Evolutionary conservation across 2,888 invertebrate genomes (phyloP).

Genomic region (Papilio demoleus): DNA sequence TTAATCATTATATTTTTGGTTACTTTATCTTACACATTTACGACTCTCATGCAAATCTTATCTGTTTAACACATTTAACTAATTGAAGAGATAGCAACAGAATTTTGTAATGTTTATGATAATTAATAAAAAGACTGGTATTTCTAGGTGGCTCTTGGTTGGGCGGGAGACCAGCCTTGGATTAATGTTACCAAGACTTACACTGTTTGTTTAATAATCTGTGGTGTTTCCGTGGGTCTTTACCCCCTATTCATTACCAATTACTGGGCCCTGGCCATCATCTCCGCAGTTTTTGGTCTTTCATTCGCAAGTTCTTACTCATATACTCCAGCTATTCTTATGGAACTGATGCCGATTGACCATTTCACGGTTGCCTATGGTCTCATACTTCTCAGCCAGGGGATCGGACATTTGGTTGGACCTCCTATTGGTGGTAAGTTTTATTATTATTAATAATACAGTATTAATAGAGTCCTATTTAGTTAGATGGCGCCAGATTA

Average conservation of each 20-base stretch:
- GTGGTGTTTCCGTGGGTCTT: conserved; percentile 84
- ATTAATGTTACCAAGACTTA: conserved; percentile 93
- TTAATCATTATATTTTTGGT: background rate
- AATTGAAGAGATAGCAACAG: background rate
- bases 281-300: conserved; percentile 90
- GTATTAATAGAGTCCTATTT: background rate
- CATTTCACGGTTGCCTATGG: conserved; percentile 97
- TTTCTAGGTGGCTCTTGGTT: conserved; percentile 89
- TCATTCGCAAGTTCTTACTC: conserved; percentile 96
- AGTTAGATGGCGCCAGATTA: background rate
- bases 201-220: conserved; percentile 88
- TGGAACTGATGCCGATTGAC: conserved; percentile 94
- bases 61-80: background rate
- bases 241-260: conserved; percentile 83
- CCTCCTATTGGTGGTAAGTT: conserved; percentile 93
- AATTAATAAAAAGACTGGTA: no score
- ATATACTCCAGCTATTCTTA: conserved; percentile 94
- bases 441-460: background rate
- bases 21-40: no score
- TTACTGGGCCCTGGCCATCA: conserved; percentile 74
- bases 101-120: no score
- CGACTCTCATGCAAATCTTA: background rate
- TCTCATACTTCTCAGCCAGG: conserved; percentile 93
- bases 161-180: conserved; percentile 94
- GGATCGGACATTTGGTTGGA: conserved; percentile 95